Evolutionary conservation across 2,113 vertebrate genomes (phyloP).

Genomic region (Ptychochromis oligacanthus): DNA sequence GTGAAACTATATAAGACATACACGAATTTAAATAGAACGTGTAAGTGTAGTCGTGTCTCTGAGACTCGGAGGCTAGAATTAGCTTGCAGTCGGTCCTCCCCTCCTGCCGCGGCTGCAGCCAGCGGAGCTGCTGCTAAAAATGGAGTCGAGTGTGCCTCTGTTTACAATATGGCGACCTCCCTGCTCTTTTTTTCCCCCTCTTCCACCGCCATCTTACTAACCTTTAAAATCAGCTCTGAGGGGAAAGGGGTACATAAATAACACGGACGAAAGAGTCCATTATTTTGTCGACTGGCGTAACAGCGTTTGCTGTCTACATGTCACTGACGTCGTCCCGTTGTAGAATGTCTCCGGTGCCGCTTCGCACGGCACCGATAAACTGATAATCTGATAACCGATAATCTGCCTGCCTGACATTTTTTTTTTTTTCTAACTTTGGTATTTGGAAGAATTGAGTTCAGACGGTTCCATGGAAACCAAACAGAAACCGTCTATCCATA

Average conservation of each 20-base stretch:
- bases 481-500: not conserved
- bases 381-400: too few species aligned
- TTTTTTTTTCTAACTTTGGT: conserved; percentile 1
- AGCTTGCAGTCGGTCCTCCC: conserved; percentile 44
- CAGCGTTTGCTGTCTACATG: not conserved
- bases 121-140: conserved; percentile 60
- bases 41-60: not conserved
- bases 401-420: not conserved
- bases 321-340: not conserved
- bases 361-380: not conserved
- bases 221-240: conserved; percentile 12
- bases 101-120: conserved; percentile 50
- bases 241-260: not conserved
- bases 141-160: conserved; percentile 77
- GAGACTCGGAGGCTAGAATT: not conserved
- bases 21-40: not conserved
- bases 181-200: conserved; percentile 79
- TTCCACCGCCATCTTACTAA: conserved; percentile 92
- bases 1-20: not conserved
- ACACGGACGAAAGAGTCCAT: not conserved
- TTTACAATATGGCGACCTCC: conserved; percentile 96
- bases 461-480: not conserved
- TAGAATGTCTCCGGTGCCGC: not conserved
- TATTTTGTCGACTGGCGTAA: not conserved
- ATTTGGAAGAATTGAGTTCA: conserved; percentile 8